phyloP scores from a whole-genome alignment of 2,113 vertebrate genomes.

The Nesoenas mayeri region DNA sequence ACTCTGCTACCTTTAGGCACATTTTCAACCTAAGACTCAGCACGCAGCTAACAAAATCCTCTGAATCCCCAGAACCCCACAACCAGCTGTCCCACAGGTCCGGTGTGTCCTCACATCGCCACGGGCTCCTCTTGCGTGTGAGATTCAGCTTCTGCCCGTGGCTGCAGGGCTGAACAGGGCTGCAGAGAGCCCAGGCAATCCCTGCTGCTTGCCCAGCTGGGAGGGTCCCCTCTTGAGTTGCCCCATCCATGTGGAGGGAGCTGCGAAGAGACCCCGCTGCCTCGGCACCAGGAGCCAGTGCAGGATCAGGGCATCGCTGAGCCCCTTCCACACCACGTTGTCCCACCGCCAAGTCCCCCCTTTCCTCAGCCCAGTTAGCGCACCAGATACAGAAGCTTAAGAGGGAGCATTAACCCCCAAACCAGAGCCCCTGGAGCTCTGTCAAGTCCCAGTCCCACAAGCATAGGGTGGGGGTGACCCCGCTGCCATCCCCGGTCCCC shows the following conservation, averaged over 20 bases:
- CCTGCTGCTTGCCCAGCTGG: background rate
- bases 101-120: background rate
- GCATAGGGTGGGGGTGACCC: background rate
- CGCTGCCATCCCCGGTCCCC: background rate
- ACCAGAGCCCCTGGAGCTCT: background rate
- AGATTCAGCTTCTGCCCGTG: accelerated
- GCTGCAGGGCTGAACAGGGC: background rate
- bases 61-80: background rate
- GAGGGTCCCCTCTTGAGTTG: background rate
- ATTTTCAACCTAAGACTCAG: background rate
- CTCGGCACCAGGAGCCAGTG: accelerated
- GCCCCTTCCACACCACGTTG: background rate
- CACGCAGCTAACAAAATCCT: background rate
- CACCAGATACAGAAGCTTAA: background rate
- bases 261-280: background rate
- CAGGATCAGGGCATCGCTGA: background rate
- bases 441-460: background rate
- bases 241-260: background rate
- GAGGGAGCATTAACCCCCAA: background rate
- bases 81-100: background rate
- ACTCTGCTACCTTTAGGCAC: background rate
- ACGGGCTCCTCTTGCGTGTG: background rate
- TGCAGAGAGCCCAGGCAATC: background rate
- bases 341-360: background rate
- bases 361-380: background rate